Evolutionary conservation across 2,797 vertebrate genomes (phyloP).

Genomic region (Cephalopachus bancanus): DNA sequence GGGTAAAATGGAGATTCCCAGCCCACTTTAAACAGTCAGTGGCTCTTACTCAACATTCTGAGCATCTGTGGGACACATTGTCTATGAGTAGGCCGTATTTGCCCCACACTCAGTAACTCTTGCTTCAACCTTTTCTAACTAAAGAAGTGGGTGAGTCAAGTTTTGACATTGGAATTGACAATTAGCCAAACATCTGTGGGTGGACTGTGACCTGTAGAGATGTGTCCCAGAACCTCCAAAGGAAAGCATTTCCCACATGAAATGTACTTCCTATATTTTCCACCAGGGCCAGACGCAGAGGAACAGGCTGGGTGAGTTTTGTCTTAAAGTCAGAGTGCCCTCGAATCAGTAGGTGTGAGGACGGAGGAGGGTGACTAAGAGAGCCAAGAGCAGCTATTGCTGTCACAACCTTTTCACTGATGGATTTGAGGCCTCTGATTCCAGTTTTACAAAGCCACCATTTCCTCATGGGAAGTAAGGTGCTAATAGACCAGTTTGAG

Average conservation of each 20-base stretch:
- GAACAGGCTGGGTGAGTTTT: too few species aligned
- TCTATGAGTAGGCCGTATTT: rapidly evolving
- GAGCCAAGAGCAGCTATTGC: neutral
- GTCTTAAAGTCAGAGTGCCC: neutral
- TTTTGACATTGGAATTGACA: neutral
- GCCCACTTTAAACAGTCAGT: neutral
- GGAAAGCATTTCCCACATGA: rapidly evolving
- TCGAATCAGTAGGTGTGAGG: neutral
- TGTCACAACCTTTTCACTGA: neutral
- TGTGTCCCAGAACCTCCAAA: neutral
- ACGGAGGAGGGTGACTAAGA: neutral
- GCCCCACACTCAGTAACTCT: neutral
- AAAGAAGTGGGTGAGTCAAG: neutral
- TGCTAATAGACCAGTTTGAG: neutral
- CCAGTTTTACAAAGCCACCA: too few species aligned
- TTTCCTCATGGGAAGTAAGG: neutral
- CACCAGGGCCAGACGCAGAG: neutral
- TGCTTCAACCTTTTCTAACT: neutral
- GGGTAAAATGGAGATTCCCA: neutral
- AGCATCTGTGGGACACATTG: rapidly evolving
- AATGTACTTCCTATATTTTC: too few species aligned
- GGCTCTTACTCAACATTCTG: rapidly evolving
- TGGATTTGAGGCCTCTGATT: too few species aligned
- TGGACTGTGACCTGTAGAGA: neutral
- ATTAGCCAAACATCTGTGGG: neutral